Percentiles rank a stretch among this genome's conserved stretches.
These are phyloP conservation scores for Empis stercorea DNA, from an alignment of 2,888 invertebrate genomes.

Conservation along the genomic window DNA sequence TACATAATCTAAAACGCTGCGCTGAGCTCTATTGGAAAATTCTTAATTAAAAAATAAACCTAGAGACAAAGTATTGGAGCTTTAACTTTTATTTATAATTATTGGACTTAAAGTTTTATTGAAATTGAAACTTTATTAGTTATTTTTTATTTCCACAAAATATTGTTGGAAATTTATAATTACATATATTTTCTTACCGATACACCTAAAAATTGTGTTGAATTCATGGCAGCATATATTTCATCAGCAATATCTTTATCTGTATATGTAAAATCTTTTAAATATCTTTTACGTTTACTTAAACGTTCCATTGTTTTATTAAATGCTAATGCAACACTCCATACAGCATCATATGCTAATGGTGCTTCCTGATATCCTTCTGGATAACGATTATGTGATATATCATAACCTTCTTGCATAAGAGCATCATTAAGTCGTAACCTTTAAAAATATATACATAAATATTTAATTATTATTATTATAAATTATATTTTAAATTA, in stretches of 20 bases:
- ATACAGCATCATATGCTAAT: conserved; percentile 96
- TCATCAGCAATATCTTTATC: conserved; percentile 90
- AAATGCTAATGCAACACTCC: conserved; percentile 96
- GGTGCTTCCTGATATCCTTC: conserved; percentile 98
- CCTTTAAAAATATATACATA: conserved; percentile 32
- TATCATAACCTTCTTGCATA: conserved; percentile 68
- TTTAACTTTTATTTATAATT: no score
- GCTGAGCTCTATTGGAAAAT: no score
- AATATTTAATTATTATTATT: no score
- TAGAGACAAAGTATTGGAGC: no score
- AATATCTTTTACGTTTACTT: conserved; percentile 57
- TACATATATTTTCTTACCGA: conserved; percentile 77
- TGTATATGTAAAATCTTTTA: conserved; percentile 93
- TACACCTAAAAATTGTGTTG: conserved; percentile 95
- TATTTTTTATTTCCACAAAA: no score
- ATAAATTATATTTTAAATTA: no score
- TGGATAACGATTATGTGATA: conserved; percentile 74
- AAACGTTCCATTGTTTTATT: conserved; percentile 92
- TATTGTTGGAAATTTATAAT: no score
- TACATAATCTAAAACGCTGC: no score
- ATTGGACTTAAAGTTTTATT: no score
- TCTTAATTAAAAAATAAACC: no score
- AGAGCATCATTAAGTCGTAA: conserved; percentile 69
- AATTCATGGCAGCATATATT: conserved; percentile 95
- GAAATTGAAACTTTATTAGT: no score